Evolutionary conservation across 2,888 invertebrate species (phyloP), one percentile per base, ranked within the genome.

Genomic region (Drosophila limbata): DNA sequence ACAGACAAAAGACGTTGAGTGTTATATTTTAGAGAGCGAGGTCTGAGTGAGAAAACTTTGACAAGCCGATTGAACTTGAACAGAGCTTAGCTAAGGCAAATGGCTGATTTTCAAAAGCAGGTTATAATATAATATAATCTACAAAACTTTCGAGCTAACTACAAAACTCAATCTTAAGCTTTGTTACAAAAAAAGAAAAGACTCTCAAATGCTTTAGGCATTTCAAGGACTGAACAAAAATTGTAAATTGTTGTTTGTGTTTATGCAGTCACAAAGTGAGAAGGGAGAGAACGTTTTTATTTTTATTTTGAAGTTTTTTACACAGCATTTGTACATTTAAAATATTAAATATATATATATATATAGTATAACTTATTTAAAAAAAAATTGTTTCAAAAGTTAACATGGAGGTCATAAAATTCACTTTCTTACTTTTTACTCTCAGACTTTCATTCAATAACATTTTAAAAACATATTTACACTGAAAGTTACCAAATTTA

Each of bases 21-120:
- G 60, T 28, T 73, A 33, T 25, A 19, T 19, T 19, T 40, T 33
- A 13, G 40, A 42, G 19, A 35, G 6, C 19, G 19, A 42, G 63
- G 51, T 25, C 51, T 55, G 21, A 56, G 47, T 55, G n/a, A 17
- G 17, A 69, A 79, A 69, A 79, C 63, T 64, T 76, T 67, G 63
- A 67, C 76, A 67, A 79, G 71, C 53, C 66, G 79, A 60, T 75
- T 75, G 51, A 67, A 79, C 56, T 63, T 52, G 52, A 44, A 51
- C 61, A 51, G 42, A 42, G 60, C 48, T 50, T 42, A 48, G 51
- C 48, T 42, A 11, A 11, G 47, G 25, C 10, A 68, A 73, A 55
- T 60, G 45, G 19, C 68, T 48, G 62, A 78, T 67, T 73, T 78
- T 51, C 42, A 21, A 67, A 48, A 78, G 79, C 79, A 53, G 28